Conservation (phyloP, 2,113 vertebrate species). For the Vulpes ferrilata region DNA sequence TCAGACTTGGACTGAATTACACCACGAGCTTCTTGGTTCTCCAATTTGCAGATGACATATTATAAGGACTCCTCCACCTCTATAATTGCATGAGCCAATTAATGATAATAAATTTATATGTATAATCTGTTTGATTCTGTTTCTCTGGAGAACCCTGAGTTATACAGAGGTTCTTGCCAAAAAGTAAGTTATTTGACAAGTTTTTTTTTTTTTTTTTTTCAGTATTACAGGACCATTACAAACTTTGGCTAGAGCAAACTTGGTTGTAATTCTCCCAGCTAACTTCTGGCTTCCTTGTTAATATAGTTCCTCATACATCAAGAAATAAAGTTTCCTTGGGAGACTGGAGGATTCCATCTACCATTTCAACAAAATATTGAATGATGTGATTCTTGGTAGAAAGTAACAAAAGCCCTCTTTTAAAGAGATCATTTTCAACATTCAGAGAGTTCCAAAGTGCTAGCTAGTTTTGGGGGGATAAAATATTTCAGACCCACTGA, state of each 20-base stretch:
- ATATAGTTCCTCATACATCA: slow-evolving; percentile 63
- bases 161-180: slow-evolving; percentile 54
- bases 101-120: neutral
- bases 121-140: neutral
- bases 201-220: neutral
- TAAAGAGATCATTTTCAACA: slow-evolving; percentile 69
- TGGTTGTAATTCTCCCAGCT: slow-evolving; percentile 63
- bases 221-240: slow-evolving; percentile 54
- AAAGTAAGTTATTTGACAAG: slow-evolving; percentile 52
- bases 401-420: slow-evolving; percentile 67
- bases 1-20: neutral
- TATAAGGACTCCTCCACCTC: neutral
- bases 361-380: slow-evolving; percentile 77
- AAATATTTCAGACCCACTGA: slow-evolving; percentile 68
- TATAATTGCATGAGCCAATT: slow-evolving; percentile 21
- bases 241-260: slow-evolving; percentile 60
- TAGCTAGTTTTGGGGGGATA: slow-evolving; percentile 52
- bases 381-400: slow-evolving; percentile 77
- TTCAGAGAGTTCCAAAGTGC: slow-evolving; percentile 58
- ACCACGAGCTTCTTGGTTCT: neutral
- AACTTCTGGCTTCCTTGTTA: slow-evolving; percentile 63
- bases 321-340: slow-evolving; percentile 60
- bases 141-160: slow-evolving; percentile 43
- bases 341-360: slow-evolving; percentile 54
- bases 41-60: neutral